Percentiles rank a stretch among this genome's conserved stretches.
Conservation (phyloP, 2,888 invertebrate species). For the Drosophila gaucha region DNA sequence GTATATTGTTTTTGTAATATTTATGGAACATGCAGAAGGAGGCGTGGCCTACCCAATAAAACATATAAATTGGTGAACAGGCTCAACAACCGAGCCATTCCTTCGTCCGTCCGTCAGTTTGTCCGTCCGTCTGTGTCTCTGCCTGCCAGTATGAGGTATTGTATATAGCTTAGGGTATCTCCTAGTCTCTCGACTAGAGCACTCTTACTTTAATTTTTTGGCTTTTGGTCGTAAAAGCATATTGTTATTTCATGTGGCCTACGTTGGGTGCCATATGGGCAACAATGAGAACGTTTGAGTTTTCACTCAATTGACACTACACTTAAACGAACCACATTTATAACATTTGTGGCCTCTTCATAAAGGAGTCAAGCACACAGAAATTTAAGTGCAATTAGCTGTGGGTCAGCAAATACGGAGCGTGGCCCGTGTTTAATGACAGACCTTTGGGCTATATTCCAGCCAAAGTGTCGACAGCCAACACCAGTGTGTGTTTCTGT, state of each 20-base stretch:
- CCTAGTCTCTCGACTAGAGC: no score
- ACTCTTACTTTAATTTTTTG: neutral
- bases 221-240: slow-evolving; percentile 3
- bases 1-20: no score
- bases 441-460: slow-evolving; percentile 16
- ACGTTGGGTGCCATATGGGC: neutral
- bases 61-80: no score
- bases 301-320: slow-evolving; percentile 25
- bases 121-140: no score
- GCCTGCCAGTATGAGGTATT: no score
- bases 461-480: slow-evolving; percentile 9
- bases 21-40: no score
- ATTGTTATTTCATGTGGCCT: slow-evolving; percentile 5
- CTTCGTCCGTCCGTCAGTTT: no score
- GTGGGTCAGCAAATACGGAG: slow-evolving; percentile 7
- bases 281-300: slow-evolving; percentile 9
- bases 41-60: no score
- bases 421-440: slow-evolving; percentile 29
- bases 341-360: slow-evolving; percentile 24
- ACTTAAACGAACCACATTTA: slow-evolving; percentile 11
- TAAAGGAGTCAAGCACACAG: slow-evolving; percentile 7
- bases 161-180: no score
- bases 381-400: slow-evolving; percentile 45
- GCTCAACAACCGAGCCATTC: no score
- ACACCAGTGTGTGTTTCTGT: slow-evolving; percentile 1